phyloP scores from a whole-genome alignment of 2,888 invertebrate genomes.

The Ypsolopha sequella region DNA sequence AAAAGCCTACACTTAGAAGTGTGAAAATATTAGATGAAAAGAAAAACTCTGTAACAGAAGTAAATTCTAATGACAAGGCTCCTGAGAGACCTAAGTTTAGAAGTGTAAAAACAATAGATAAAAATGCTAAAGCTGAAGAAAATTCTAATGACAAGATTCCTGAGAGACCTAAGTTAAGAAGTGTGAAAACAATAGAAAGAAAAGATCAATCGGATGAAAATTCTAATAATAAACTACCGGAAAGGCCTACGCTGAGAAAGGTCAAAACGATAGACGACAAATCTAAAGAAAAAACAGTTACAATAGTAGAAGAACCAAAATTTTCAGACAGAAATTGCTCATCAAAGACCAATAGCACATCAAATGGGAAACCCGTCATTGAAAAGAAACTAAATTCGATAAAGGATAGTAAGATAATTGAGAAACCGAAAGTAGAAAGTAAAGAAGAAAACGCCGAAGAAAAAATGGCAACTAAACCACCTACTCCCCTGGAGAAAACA shows the following conservation, averaged over 20 bases:
- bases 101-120: background rate
- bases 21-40: slow-evolving; percentile 52
- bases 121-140: background rate
- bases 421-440: slow-evolving; percentile 24
- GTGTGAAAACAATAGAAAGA: slow-evolving; percentile 20
- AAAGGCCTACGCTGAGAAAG: slow-evolving; percentile 42
- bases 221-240: slow-evolving; percentile 23
- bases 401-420: slow-evolving; percentile 17
- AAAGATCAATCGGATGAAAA: slow-evolving; percentile 27
- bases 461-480: slow-evolving; percentile 61
- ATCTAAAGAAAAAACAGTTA: slow-evolving; percentile 32
- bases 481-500: slow-evolving; percentile 43
- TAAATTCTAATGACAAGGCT: background rate
- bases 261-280: slow-evolving; percentile 12
- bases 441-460: slow-evolving; percentile 36
- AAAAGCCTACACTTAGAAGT: slow-evolving; percentile 42
- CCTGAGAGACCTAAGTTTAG: background rate
- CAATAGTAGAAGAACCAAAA: slow-evolving; percentile 46
- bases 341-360: slow-evolving; percentile 5
- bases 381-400: slow-evolving; percentile 3
- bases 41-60: slow-evolving; percentile 17
- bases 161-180: no score
- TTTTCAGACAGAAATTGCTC: slow-evolving; percentile 24
- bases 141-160: no score
- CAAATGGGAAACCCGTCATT: slow-evolving; percentile 5